Percentiles rank a stretch among this genome's conserved stretches.
phyloP scores from a whole-genome alignment of 1,140 invertebrate genomes.

The Watersipora subatra region DNA sequence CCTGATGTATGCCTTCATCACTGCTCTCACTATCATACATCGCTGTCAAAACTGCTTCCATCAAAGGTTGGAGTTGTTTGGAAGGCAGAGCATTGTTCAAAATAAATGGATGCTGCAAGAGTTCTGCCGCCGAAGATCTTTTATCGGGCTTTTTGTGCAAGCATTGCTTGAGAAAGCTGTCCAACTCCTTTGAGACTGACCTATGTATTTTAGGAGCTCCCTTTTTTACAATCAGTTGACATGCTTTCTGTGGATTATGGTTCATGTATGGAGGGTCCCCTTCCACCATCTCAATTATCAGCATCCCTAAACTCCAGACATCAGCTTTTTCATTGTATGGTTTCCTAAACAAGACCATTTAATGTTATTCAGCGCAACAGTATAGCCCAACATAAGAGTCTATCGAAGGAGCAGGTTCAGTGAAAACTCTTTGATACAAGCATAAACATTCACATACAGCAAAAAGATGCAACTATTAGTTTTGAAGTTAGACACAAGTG shows the following conservation, averaged over 20 bases:
- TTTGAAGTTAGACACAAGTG: too few relatives aligned
- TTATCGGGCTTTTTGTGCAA: constrained; percentile 39
- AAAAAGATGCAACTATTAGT: too few relatives aligned
- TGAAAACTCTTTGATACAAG: too few relatives aligned
- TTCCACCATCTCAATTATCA: constrained; percentile 26
- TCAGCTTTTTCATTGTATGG: constrained; percentile 19
- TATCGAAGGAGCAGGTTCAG: too few relatives aligned
- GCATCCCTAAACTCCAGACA: constrained; percentile 22
- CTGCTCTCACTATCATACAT: too few relatives aligned
- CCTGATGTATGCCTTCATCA: too few relatives aligned
- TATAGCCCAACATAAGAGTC: too few relatives aligned
- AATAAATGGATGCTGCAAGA: neutral
- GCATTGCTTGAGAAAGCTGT: constrained; percentile 87
- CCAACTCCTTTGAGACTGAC: constrained; percentile 81
- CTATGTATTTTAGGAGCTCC: constrained; percentile 77
- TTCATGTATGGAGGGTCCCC: constrained; percentile 24
- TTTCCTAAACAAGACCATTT: constrained; percentile 20
- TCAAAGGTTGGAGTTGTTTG: neutral
- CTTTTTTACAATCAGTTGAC: constrained; percentile 43
- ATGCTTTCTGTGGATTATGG: constrained; percentile 18
- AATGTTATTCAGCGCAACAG: too few relatives aligned
- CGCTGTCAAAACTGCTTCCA: too few relatives aligned
- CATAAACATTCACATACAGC: too few relatives aligned
- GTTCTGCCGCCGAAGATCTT: neutral
- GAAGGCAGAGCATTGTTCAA: neutral